phyloP scores from a whole-genome alignment of 2,113 vertebrate species.

The Pitta sordida region DNA sequence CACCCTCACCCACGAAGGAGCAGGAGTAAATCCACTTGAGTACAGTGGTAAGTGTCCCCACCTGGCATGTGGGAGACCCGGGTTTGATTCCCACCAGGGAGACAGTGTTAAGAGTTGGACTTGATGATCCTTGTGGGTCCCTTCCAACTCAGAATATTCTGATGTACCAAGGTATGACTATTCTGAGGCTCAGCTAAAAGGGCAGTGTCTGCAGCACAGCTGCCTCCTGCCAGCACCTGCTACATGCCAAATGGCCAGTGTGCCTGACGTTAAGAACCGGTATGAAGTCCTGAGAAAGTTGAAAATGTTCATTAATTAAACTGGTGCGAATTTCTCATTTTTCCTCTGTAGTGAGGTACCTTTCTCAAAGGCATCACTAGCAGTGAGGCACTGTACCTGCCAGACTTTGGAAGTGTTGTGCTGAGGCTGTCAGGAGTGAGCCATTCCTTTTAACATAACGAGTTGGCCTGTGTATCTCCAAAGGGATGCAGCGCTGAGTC shows the following conservation, averaged over 20 bases:
- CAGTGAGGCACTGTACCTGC: constrained; percentile 9
- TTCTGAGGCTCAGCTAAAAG: no score
- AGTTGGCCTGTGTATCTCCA: neutral
- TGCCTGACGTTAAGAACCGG: neutral
- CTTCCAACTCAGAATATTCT: no score
- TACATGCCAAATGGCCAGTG: neutral
- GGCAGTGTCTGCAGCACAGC: neutral
- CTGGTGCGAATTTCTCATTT: neutral
- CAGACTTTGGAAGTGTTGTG: neutral
- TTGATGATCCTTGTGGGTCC: no score
- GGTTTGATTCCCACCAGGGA: no score
- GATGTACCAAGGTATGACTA: no score
- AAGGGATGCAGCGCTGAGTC: neutral
- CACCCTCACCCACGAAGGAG: rapidly evolving
- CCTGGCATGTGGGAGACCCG: no score
- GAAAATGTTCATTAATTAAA: neutral
- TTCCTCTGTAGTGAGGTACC: neutral
- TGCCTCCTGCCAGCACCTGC: neutral
- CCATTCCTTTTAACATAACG: neutral
- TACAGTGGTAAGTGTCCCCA: no score
- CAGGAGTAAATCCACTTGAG: no score
- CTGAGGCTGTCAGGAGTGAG: constrained; percentile 4
- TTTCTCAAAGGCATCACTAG: neutral
- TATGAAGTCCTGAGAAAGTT: neutral
- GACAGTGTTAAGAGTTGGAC: no score